Conservation (phyloP, 2,888 invertebrate genomes). For the Drosophila acutilabella region DNA sequence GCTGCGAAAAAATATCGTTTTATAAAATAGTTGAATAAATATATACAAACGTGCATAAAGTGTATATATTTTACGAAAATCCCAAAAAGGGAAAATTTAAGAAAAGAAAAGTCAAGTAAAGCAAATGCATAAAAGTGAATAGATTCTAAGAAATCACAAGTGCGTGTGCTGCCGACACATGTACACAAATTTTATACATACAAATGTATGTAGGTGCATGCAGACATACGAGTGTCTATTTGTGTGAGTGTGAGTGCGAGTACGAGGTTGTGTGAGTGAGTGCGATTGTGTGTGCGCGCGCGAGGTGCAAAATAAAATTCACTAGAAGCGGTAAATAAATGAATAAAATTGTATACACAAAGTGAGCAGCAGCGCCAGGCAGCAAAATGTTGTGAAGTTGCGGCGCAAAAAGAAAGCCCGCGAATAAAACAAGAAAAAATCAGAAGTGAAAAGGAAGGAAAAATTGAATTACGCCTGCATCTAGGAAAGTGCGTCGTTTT, state of each 20-base stretch:
- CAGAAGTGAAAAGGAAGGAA: constrained; percentile 7
- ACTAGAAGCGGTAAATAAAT: constrained; percentile 57
- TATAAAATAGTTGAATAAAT: constrained; percentile 40
- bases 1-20: constrained; percentile 63
- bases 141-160: constrained; percentile 64
- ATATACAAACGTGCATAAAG: constrained; percentile 19
- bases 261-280: constrained; percentile 21
- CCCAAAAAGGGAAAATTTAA: constrained; percentile 13
- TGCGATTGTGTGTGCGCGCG: constrained; percentile 33
- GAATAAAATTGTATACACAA: constrained; percentile 59
- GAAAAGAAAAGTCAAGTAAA: constrained; percentile 14
- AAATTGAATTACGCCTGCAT: constrained; percentile 57
- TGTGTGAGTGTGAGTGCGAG: constrained; percentile 13
- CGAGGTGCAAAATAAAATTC: constrained; percentile 69
- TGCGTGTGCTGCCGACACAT: constrained; percentile 42
- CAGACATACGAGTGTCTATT: constrained; percentile 14
- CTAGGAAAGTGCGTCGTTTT: constrained; percentile 77
- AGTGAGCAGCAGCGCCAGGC: constrained; percentile 44
- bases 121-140: constrained; percentile 46
- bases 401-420: constrained; percentile 76
- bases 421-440: constrained; percentile 54
- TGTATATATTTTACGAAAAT: constrained; percentile 24
- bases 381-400: constrained; percentile 66
- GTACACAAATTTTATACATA: constrained; percentile 24
- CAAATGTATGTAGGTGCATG: constrained; percentile 6